These are phyloP conservation scores for Epinephelus cyanopodus DNA, from an alignment of 2,113 vertebrate genomes.

Conservation along the genomic window DNA sequence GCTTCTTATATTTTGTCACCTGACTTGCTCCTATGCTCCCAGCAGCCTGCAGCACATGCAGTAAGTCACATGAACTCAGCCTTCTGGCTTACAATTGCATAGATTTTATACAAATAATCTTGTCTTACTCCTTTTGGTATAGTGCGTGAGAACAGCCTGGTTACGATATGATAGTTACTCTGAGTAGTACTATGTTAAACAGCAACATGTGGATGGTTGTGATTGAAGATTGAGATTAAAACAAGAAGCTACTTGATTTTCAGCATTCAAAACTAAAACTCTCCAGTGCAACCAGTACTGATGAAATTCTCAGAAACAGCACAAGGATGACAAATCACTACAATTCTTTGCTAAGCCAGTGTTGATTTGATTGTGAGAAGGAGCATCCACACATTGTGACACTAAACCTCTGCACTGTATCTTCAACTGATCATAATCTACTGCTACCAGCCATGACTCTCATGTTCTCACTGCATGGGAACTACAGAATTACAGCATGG, in stretches of 20 bases:
- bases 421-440: not conserved
- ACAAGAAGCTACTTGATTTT: not conserved
- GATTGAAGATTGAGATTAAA: too few species aligned
- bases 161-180: too few species aligned
- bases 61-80: too few species aligned
- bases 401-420: slow-evolving; percentile 4
- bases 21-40: too few species aligned
- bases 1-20: too few species aligned
- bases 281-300: not conserved
- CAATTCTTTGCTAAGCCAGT: not conserved
- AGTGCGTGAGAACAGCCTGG: too few species aligned
- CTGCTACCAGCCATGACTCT: not conserved
- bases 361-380: not conserved
- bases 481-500: not conserved
- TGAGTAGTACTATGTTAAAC: too few species aligned
- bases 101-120: too few species aligned
- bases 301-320: slow-evolving; percentile 5
- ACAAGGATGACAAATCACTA: not conserved
- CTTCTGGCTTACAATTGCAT: too few species aligned
- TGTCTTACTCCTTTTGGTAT: too few species aligned
- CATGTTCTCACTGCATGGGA: not conserved
- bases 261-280: not conserved
- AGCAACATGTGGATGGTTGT: too few species aligned
- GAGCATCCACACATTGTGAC: not conserved
- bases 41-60: too few species aligned